These are phyloP conservation scores for Cosmopolites sordidus DNA, from an alignment of 2,888 invertebrate genomes.

Conservation along the genomic window DNA sequence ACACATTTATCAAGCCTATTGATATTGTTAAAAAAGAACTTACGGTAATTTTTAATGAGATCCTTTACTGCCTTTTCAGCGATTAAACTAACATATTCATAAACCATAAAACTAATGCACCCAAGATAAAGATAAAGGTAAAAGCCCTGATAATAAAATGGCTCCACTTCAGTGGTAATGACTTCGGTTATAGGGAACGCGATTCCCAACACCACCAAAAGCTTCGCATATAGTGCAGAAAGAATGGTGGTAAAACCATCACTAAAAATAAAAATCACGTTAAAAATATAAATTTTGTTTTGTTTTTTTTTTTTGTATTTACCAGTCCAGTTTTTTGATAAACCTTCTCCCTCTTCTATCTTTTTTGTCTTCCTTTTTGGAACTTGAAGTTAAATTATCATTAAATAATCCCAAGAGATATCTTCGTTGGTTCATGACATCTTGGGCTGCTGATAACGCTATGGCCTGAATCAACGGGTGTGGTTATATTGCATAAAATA, in stretches of 20 bases:
- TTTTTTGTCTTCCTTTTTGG: constrained; percentile 21
- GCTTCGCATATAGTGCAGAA: constrained; percentile 80
- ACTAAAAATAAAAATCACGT: constrained; percentile 45
- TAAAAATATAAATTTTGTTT: neutral
- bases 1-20: no score
- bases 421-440: constrained; percentile 43
- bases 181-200: constrained; percentile 86
- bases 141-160: constrained; percentile 75
- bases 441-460: constrained; percentile 54
- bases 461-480: constrained; percentile 42
- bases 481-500: neutral
- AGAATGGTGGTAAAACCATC: constrained; percentile 69
- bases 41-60: constrained; percentile 48
- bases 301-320: no score
- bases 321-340: constrained; percentile 29
- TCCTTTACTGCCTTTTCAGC: constrained; percentile 47
- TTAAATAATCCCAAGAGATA: constrained; percentile 37
- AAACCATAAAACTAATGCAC: constrained; percentile 69
- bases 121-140: constrained; percentile 77
- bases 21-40: constrained; percentile 19
- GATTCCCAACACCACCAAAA: constrained; percentile 77
- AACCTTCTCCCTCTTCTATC: constrained; percentile 32
- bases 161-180: constrained; percentile 70
- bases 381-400: constrained; percentile 9
- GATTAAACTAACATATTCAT: constrained; percentile 59